phyloP scores from a whole-genome alignment of 2,113 vertebrate species.

The Chloroceryle aenea region DNA sequence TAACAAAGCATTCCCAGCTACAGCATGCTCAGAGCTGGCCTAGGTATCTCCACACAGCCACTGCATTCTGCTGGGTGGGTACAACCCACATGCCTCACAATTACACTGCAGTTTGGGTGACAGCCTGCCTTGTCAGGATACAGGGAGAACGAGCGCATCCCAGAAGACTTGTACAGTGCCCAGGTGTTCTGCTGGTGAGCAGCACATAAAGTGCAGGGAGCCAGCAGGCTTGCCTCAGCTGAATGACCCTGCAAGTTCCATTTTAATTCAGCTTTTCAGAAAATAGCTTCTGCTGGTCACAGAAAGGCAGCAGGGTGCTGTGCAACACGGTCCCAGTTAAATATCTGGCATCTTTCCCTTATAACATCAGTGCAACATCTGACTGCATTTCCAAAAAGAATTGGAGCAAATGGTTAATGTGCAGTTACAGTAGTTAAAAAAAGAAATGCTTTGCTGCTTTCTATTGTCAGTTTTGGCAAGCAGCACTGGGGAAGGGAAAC shows the following conservation, averaged over 20 bases:
- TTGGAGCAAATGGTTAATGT: constrained; percentile 46
- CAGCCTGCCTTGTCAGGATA: background rate
- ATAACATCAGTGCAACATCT: background rate
- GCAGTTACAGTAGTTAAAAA: constrained; percentile 52
- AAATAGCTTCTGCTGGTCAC: background rate
- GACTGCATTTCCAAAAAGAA: background rate
- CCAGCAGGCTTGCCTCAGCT: background rate
- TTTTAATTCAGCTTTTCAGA: background rate
- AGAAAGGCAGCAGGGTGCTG: background rate
- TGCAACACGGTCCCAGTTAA: background rate
- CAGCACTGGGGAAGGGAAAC: constrained; percentile 48
- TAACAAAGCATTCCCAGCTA: background rate
- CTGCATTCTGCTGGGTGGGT: background rate
- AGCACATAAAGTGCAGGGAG: background rate
- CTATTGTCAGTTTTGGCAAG: constrained; percentile 72
- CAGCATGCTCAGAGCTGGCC: background rate
- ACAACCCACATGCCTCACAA: background rate
- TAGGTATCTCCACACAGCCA: background rate
- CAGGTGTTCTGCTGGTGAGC: rapidly evolving
- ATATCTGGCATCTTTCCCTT: background rate
- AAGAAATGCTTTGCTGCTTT: constrained; percentile 65
- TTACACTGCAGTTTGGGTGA: background rate
- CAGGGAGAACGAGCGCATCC: background rate
- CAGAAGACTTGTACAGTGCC: rapidly evolving
- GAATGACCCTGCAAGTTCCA: background rate